phyloP scores from a whole-genome alignment of 1,140 invertebrate species.

The Drosophila micromelanica region DNA sequence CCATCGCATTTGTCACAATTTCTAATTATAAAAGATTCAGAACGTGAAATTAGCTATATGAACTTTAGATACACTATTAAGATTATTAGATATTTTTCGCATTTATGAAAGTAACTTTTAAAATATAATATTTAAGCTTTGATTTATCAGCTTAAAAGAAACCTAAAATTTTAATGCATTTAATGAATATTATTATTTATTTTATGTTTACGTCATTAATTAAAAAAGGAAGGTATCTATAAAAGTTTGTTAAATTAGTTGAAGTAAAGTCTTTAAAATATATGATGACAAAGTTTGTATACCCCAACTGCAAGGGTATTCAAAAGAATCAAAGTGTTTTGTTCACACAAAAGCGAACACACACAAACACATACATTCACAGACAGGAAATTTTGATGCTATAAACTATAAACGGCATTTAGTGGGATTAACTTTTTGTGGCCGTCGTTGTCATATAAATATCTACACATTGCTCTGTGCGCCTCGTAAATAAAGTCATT shows the following conservation, averaged over 20 bases:
- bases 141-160: too few species aligned
- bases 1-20: constrained; percentile 31
- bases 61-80: constrained; percentile 3
- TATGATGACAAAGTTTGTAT: too few species aligned
- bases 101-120: too few species aligned
- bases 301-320: constrained; percentile 1
- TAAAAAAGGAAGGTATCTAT: too few species aligned
- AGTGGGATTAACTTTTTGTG: constrained; percentile 81
- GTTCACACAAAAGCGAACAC: neutral
- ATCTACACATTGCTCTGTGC: constrained; percentile 56
- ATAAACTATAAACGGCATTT: constrained; percentile 81
- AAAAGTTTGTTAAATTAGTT: too few species aligned
- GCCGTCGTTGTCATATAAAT: constrained; percentile 65
- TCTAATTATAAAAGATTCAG: constrained; percentile 27
- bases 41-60: neutral
- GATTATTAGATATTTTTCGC: too few species aligned
- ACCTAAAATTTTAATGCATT: too few species aligned
- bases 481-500: constrained; percentile 79
- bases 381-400: constrained; percentile 47
- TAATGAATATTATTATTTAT: too few species aligned
- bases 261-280: too few species aligned
- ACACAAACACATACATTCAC: constrained; percentile 4
- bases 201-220: too few species aligned
- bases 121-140: too few species aligned
- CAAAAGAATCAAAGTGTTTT: constrained; percentile 13